These are phyloP conservation scores for Rostratula benghalensis DNA, from an alignment of 2,113 vertebrate species.

Conservation along the genomic window DNA sequence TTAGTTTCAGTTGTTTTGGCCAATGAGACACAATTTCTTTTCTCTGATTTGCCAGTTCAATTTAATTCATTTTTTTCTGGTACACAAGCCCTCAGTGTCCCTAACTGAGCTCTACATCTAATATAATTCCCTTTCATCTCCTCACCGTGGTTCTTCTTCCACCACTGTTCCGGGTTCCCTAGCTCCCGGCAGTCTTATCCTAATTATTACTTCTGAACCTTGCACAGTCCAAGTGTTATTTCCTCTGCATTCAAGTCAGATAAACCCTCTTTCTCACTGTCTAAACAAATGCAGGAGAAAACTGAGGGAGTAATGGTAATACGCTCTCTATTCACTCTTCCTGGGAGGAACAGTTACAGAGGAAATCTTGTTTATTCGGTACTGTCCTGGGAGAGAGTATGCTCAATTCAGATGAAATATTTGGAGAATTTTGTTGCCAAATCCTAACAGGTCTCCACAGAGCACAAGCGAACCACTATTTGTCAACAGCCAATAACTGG, in stretches of 20 bases:
- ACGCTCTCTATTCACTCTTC: not conserved
- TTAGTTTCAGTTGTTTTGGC: not conserved
- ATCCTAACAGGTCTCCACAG: not conserved
- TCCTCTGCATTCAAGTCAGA: not conserved
- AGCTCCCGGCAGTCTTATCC: not conserved
- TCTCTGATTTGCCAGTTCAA: not conserved
- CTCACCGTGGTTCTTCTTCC: not conserved
- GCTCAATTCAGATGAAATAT: slow-evolving; percentile 7
- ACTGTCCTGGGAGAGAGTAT: not conserved
- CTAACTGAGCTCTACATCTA: not conserved
- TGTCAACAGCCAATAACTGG: slow-evolving; percentile 17
- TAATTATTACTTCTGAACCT: slow-evolving; percentile 14
- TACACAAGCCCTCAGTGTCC: not conserved
- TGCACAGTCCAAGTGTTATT: not conserved
- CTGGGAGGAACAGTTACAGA: slow-evolving; percentile 33
- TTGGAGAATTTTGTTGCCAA: not conserved
- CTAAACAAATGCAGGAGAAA: slow-evolving; percentile 2
- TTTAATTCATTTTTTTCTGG: not conserved
- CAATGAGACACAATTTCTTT: not conserved
- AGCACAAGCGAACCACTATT: not conserved
- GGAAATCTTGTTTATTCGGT: not conserved
- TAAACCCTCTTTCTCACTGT: not conserved
- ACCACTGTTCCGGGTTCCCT: not conserved
- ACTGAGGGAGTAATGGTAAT: not conserved
- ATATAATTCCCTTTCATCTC: not conserved